phyloP scores from a whole-genome alignment of 2,113 vertebrate species.

The Nycticorax nycticorax region DNA sequence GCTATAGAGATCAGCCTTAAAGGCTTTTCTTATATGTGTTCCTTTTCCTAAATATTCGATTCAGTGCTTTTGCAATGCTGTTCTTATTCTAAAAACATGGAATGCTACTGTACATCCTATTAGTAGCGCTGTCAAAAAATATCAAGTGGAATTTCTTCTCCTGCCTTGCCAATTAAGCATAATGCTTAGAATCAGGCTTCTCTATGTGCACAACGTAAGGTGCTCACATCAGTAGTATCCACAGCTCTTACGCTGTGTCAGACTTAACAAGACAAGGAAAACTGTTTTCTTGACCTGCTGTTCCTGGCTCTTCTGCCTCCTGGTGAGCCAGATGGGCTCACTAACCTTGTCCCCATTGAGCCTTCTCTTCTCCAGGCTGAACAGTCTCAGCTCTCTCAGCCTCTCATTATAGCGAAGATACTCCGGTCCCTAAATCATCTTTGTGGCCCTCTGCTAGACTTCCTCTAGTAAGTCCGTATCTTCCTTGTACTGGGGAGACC shows the following conservation, averaged over 20 bases:
- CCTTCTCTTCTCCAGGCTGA: neutral
- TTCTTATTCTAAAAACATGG: neutral
- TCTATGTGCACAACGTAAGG: fast-evolving
- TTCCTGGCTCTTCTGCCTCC: neutral
- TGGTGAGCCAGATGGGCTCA: neutral
- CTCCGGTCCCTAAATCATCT: neutral
- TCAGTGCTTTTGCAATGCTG: neutral
- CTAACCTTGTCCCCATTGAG: neutral
- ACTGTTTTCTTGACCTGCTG: neutral
- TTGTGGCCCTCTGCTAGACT: neutral
- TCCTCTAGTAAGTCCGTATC: neutral
- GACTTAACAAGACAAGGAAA: neutral
- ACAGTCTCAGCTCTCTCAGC: neutral
- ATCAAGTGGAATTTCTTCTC: neutral
- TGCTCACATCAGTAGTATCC: neutral
- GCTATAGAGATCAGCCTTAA: neutral
- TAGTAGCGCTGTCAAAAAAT: neutral
- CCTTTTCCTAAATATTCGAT: neutral
- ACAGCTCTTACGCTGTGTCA: neutral
- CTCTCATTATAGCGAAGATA: neutral
- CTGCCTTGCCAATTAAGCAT: neutral
- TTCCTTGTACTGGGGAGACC: neutral
- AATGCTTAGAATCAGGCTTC: neutral
- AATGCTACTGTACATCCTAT: neutral
- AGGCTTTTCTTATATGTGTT: neutral